Evolutionary conservation across 2,888 invertebrate genomes (phyloP), one percentile per base, ranked within the genome.

Genomic region (Euphydryas editha): DNA sequence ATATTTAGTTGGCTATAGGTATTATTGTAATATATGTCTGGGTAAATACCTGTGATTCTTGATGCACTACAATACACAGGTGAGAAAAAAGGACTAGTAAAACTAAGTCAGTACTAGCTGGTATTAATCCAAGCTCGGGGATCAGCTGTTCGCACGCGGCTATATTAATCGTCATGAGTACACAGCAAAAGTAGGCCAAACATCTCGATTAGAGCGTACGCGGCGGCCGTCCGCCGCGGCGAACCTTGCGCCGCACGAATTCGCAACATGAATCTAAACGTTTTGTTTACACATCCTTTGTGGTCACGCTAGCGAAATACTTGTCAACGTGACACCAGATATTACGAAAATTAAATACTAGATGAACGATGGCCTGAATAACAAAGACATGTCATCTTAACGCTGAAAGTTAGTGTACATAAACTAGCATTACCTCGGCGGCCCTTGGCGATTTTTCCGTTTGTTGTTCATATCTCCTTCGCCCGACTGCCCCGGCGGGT

Each of bases 381-480:
- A 92, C 92, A 92, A 92, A 92, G 92, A 88, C 88, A 88, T 91
- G 91, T 87, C 92, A 90, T 76, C 71, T 78, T 72, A 73, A 73
- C 79, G 76, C 80, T 80, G 78, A 83, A 84, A 86, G 81, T 86
- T 83, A 73, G 77, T 80, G 78, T 80, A 81, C 78, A 75, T 81
- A 86, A 79, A 82, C 77, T 76, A 76, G 75, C 74, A 75, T 91
- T 93, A 96, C 96, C 96, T 96, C 85, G 95, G 94, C 81, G 95
- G 94, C 85, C 95, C 96, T 84, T 96, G 95, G 90, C 97, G 96
- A 94, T 95, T 96, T 94, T 97, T 97, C 92, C 96, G 95, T 93
- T 96, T 96, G 90, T 94, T 96, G 87, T 96, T 97, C 95, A 95
- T 96, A 87, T 94, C 95, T 91, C 90, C 90, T 85, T 90, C 92